Conservation (phyloP, 2,797 vertebrate species). For the Selene dorsalis region DNA sequence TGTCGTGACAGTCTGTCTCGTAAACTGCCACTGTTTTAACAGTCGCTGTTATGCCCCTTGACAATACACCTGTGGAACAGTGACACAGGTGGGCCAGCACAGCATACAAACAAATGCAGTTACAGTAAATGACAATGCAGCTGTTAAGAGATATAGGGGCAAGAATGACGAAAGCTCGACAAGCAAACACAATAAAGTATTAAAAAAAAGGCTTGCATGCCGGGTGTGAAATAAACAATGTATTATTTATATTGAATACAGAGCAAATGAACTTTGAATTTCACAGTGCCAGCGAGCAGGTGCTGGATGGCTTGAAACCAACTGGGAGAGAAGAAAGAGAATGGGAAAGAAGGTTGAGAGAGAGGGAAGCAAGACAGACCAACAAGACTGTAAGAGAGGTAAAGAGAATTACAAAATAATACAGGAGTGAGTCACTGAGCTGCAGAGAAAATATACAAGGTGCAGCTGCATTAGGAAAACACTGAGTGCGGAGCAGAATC, state of each 20-base stretch:
- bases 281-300: constrained; percentile 47
- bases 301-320: constrained; percentile 50
- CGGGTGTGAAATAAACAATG: constrained; percentile 56
- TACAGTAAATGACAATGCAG: constrained; percentile 10
- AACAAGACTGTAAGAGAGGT: constrained; percentile 41
- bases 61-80: constrained; percentile 21
- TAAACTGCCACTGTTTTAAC: constrained; percentile 23
- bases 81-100: constrained; percentile 1
- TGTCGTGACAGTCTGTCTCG: constrained; percentile 43
- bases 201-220: constrained; percentile 1
- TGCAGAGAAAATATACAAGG: background rate
- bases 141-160: constrained; percentile 42
- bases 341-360: constrained; percentile 54
- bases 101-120: constrained; percentile 32
- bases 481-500: background rate
- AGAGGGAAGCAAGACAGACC: constrained; percentile 42
- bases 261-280: constrained; percentile 54
- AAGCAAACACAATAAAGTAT: constrained; percentile 17
- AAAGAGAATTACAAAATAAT: constrained; percentile 62
- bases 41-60: constrained; percentile 8
- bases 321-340: constrained; percentile 71
- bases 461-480: constrained; percentile 8
- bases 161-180: constrained; percentile 17
- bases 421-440: constrained; percentile 26
- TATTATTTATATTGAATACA: constrained; percentile 65